phyloP scores from a whole-genome alignment of 1,140 invertebrate genomes.

The Stegodyphus mimosarum region DNA sequence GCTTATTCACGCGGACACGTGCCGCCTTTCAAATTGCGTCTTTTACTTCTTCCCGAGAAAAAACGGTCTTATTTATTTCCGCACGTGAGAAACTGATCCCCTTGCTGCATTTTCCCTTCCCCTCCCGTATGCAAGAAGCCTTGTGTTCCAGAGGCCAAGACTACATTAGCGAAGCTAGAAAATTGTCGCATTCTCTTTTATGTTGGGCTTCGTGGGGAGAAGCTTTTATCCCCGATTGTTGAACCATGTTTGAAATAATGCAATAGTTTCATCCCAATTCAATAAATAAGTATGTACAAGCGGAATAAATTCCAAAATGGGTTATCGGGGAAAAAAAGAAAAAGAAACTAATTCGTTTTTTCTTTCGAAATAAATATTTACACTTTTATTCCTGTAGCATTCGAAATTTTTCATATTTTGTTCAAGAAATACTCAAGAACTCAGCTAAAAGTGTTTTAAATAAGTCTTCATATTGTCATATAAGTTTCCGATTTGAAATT shows the following conservation, averaged over 20 bases:
- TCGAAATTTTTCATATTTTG: no score
- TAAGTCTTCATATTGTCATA: no score
- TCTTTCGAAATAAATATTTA: neutral
- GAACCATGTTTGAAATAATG: neutral
- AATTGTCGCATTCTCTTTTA: neutral
- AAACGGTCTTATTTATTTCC: neutral
- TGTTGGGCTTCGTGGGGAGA: neutral
- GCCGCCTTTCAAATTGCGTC: neutral
- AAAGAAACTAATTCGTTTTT: neutral
- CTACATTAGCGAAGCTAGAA: neutral
- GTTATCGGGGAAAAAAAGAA: neutral
- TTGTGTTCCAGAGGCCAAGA: neutral
- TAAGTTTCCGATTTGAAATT: no score
- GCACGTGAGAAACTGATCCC: neutral
- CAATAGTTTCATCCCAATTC: neutral
- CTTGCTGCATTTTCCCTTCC: neutral
- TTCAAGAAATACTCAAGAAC: no score
- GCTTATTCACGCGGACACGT: neutral
- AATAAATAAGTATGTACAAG: neutral
- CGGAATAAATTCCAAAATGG: neutral
- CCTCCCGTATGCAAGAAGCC: neutral
- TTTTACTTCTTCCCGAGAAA: neutral
- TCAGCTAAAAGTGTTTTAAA: no score
- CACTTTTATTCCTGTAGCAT: no score
- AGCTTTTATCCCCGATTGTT: neutral